Evolutionary conservation across 2,888 invertebrate genomes (phyloP), one percentile per base, ranked within the genome.

Genomic region (Frankliniella fusca): DNA sequence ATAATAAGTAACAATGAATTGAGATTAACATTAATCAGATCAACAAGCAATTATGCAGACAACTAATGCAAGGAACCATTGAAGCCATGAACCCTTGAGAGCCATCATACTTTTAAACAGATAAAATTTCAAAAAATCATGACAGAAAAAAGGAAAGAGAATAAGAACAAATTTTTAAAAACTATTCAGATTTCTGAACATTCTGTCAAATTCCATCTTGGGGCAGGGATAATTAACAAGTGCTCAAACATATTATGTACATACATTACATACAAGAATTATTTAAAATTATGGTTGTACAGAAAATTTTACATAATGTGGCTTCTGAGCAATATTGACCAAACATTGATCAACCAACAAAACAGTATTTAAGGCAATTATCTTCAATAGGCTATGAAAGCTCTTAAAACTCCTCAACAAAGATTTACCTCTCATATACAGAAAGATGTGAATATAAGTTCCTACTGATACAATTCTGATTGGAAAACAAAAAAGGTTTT

Each of bases 391-490:
- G 70, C 70, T 27, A 70, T 70, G 70, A n/a, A n/a, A 70, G 70
- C 23, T 8, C n/a, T 70, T 27, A 8, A 11, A 23, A 76, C 27
- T 76, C 70, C 10, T 76, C 12, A 76, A 76, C 27, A 27, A 76
- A 76, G 27, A 27, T 27, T 76, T 27, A 76, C 27, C 70, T 27
- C 12, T 27, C 70, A 76, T 27, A 76, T 27, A 76, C 27, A 27
- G 70, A 76, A 76, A 76, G 23, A 76, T 27, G 70, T 76, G 70
- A 76, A 76, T 76, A 76, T 12, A 76, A 76, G 70, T 27, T 76
- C 27, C 70, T 76, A 76, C 70, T n/a, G 70, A 76, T 76, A 76
- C 27, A 76, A 27, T 76, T 76, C 70, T 76, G 70, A 76, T 27
- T 27, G 12, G 70, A 76, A 23, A 76, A 76, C 70, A 76, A 76